Evolutionary conservation across 2,797 vertebrate genomes (phyloP).

Genomic region (Chiloscyllium punctatum): DNA sequence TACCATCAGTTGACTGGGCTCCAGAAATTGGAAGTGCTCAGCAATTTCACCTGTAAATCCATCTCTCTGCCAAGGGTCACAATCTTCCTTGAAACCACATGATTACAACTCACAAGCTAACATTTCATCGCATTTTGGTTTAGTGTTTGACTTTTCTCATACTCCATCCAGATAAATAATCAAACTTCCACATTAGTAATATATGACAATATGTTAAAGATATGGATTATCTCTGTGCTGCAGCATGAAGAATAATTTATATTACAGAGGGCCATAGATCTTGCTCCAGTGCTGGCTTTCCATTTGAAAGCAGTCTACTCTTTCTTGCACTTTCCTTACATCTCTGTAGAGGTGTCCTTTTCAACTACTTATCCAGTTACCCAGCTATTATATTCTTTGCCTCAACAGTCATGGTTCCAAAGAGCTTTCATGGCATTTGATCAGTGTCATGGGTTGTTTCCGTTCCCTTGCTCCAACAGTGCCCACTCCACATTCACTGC

Average conservation of each 20-base stretch:
- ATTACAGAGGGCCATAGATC: neutral
- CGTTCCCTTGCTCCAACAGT: neutral
- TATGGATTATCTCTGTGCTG: neutral
- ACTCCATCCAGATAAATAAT: neutral
- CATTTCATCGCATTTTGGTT: neutral
- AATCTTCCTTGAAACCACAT: neutral
- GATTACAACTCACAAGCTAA: neutral
- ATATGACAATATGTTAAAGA: neutral
- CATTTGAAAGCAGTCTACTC: neutral
- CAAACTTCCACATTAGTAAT: neutral
- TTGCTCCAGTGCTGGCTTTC: neutral
- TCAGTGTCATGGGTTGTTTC: neutral
- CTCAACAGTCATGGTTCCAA: neutral
- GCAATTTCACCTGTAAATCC: too few relatives aligned
- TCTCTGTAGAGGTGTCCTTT: neutral
- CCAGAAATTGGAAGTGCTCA: neutral
- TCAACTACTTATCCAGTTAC: neutral
- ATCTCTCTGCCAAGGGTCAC: neutral
- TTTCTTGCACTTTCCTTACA: neutral
- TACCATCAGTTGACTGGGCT: neutral
- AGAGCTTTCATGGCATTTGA: neutral
- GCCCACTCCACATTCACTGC: neutral
- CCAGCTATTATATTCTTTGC: neutral
- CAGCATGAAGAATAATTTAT: neutral
- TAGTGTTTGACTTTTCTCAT: neutral